Evolutionary conservation across 1,140 invertebrate species (phyloP), one percentile per base, ranked within the genome.

Genomic region (Psix sp.): DNA sequence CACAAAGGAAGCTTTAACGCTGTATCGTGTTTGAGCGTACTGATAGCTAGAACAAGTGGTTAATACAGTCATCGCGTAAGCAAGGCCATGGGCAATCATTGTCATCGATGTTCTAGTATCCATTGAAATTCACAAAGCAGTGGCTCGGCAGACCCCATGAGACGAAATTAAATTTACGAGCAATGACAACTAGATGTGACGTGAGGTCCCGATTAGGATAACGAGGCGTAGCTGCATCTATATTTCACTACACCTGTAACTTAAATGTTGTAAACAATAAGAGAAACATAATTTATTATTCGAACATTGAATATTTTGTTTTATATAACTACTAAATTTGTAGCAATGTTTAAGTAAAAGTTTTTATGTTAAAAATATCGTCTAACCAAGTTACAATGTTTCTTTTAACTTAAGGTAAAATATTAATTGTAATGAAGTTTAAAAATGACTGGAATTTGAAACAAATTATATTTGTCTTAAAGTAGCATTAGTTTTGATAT

Each of bases 51-150:
- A 70, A 70, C 63, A 70, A 51, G 39, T 40, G 48, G 45, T 59
- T 57, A 74, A 68, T 63, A 68, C 65, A 31, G 40, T 29, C 42
- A 63, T 42, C n/a, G 43, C 24, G 31, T 29, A 65, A 74, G 59
- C 57, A 60, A 62, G 62, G 56, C 60, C 46, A 63, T 56, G 57
- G 67, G 45, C 57, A 68, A 60, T 66, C 57, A 72, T 63, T 72
- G 62, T 72, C 63, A 76, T 71, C 59, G 63, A 46, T 67, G 67
- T 72, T 73, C 76, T 76, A 74, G 78, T 54, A 73, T 76, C 33
- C 79, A 82, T 83, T 82, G 82, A 78, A 80, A 81, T 82, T 81
- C 82, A 82, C 80, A 83, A 82, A 84, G 79, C 74, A 65, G 45
- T 31, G 18, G 36, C 29, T n/a, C 15, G 35, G 38, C 36, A 39